These are phyloP conservation scores for Eleginops maclovinus DNA, from an alignment of 2,113 vertebrate species.

Conservation along the genomic window DNA sequence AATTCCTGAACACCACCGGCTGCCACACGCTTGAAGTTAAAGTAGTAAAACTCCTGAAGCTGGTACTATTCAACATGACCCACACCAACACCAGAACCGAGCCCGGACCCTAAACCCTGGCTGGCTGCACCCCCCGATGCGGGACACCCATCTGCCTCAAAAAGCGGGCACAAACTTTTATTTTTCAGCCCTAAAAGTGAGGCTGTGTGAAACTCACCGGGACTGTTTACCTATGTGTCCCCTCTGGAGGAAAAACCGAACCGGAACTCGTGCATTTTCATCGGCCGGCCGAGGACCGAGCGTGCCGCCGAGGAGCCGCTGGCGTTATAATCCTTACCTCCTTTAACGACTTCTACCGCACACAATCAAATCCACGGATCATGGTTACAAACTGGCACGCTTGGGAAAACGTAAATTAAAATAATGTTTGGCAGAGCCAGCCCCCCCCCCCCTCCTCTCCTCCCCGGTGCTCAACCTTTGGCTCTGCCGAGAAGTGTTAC, in stretches of 20 bases:
- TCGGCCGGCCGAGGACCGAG: slow-evolving; percentile 68
- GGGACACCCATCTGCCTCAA: slow-evolving; percentile 51
- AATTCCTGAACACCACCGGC: not conserved
- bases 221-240: slow-evolving; percentile 67
- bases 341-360: slow-evolving; percentile 59
- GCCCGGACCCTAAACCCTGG: slow-evolving; percentile 60
- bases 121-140: slow-evolving; percentile 52
- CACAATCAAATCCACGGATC: slow-evolving; percentile 48
- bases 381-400: slow-evolving; percentile 39
- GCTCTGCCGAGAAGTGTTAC: slow-evolving; percentile 84
- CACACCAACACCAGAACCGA: slow-evolving; percentile 70
- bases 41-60: slow-evolving; percentile 45
- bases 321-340: slow-evolving; percentile 77
- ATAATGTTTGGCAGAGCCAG: slow-evolving; percentile 37
- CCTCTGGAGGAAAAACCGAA: slow-evolving; percentile 54
- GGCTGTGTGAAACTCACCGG: slow-evolving; percentile 2
- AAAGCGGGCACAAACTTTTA: slow-evolving; percentile 66
- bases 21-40: not conserved
- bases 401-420: slow-evolving; percentile 55
- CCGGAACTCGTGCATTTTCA: slow-evolving; percentile 71
- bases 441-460: slow-evolving; percentile 41
- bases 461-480: slow-evolving; percentile 78
- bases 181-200: slow-evolving; percentile 37
- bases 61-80: slow-evolving; percentile 32
- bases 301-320: slow-evolving; percentile 55